Evolutionary conservation across 2,113 vertebrate species (phyloP), one percentile per base, ranked within the genome.

Genomic region (Pterocles orientalis): DNA sequence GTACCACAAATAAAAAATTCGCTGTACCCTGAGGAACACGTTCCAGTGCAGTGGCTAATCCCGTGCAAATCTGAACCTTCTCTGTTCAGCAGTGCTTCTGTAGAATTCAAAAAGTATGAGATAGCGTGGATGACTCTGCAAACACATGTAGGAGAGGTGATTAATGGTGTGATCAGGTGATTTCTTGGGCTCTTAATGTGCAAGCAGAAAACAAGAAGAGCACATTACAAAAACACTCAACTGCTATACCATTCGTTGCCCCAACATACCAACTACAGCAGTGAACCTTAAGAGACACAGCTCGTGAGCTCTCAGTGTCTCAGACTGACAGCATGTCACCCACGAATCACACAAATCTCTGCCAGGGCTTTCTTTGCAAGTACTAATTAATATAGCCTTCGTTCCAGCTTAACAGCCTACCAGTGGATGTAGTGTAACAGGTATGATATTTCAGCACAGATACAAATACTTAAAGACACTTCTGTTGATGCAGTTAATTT

Each of bases 51-150:
- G 72, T 3, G 4, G n/a, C 26, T 71, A 43, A 71, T 29, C 29
- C 18, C 12, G 31, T 5, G 15, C 25, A 47, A 45, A 73, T 34
- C 48, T 15, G 61, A 83, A 54, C 31, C 18, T 31, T 26, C 64
- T n/a, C 54, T 56, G 14, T 18, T 56, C 47, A 47, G 86, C n/a
- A 57, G 41, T 14, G 18, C 58, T 69, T 68, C 13, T n/a, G 50
- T 8, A 77, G 29, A 48, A 47, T 21, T 62, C 41, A 18, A 24
- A 17, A 69, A 51, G 23, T 12, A 45, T 28, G 14, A 78, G 77
- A 29, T 1, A 16, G 13, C 1, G 18, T 47, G 36, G 60, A 7
- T 1, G 2, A 43, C 33, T 6, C 43, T 24, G 29, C 60, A 57
- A 61, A 19, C 57, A 24, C 41, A 56, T 8, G 6, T 1, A 64